Conservation (phyloP, 2,113 vertebrate species). For the Ramphastos sulfuratus region DNA sequence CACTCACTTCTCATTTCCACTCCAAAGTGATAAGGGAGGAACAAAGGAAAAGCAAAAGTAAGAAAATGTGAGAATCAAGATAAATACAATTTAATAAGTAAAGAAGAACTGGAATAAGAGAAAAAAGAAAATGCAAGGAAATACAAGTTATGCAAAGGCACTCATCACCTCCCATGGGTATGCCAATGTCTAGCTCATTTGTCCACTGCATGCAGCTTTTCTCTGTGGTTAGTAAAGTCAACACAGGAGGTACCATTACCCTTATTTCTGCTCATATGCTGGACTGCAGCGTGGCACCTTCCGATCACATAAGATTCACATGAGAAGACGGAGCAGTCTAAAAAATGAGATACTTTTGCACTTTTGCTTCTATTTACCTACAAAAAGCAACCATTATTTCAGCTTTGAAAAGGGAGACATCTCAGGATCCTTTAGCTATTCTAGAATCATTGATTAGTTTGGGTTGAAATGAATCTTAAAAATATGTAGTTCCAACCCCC, state of each 20-base stretch:
- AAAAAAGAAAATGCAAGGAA: not conserved
- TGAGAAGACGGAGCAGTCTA: not conserved
- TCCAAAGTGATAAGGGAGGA: not conserved
- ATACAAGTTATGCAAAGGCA: not conserved
- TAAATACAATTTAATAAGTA: not conserved
- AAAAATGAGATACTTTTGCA: not conserved
- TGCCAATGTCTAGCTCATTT: not conserved
- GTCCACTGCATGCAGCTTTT: not conserved
- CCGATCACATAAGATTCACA: not conserved
- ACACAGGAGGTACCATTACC: not conserved
- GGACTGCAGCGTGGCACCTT: accelerated
- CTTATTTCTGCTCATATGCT: not conserved
- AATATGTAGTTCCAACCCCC: too few relatives aligned
- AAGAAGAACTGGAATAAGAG: not conserved
- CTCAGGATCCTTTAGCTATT: not conserved
- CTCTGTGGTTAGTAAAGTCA: not conserved
- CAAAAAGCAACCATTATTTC: not conserved
- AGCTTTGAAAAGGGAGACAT: not conserved
- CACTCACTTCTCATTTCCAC: accelerated
- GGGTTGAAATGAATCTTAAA: too few relatives aligned
- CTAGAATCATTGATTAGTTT: not conserved
- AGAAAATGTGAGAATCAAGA: not conserved
- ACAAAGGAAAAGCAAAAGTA: not conserved
- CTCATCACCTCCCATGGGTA: not conserved
- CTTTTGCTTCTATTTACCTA: not conserved